Conservation (phyloP, 2,888 invertebrate genomes). For the Cryptus armator region DNA sequence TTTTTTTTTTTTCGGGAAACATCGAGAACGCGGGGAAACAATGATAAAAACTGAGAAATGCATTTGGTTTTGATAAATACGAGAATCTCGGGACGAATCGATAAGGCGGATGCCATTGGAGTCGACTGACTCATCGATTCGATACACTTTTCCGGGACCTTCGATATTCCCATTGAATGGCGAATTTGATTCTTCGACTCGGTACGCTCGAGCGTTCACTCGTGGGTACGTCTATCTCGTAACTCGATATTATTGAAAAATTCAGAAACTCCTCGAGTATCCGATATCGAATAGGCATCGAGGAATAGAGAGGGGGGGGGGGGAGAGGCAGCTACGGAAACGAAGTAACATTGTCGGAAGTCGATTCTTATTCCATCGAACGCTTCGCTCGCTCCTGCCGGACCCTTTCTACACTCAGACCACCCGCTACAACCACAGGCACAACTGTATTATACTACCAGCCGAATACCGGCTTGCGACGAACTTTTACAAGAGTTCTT, state of each 20-base stretch:
- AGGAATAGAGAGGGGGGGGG: background rate
- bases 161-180: constrained; percentile 2
- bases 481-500: constrained; percentile 16
- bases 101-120: background rate
- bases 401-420: background rate
- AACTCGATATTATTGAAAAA: constrained; percentile 57
- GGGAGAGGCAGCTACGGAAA: background rate
- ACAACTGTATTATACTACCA: constrained; percentile 4
- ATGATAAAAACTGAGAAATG: background rate
- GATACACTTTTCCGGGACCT: background rate
- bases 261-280: constrained; percentile 49
- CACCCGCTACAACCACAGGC: background rate
- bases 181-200: constrained; percentile 29
- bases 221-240: constrained; percentile 6
- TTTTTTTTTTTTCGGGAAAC: too few species aligned
- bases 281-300: constrained; percentile 31
- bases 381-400: constrained; percentile 19
- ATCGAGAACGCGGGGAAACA: background rate
- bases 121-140: constrained; percentile 4
- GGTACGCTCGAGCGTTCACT: too few species aligned
- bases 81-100: background rate
- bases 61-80: constrained; percentile 14
- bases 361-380: constrained; percentile 28
- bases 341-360: constrained; percentile 33
- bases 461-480: background rate